These are phyloP conservation scores for Panagrolaimus sp. DNA, from an alignment of 1,140 invertebrate genomes.

Conservation along the genomic window DNA sequence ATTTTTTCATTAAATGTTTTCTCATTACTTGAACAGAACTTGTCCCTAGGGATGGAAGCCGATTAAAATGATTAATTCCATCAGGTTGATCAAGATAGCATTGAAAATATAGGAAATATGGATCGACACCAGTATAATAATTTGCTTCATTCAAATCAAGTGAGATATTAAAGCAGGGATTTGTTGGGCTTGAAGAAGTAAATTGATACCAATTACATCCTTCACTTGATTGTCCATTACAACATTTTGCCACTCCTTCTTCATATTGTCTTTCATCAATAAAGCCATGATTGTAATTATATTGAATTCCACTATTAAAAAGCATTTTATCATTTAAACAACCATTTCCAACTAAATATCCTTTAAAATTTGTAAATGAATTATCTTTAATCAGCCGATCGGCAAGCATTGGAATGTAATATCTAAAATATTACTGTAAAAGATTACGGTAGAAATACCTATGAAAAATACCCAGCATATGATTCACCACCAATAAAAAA, in stretches of 20 bases:
- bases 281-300: constrained; percentile 39
- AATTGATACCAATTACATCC: constrained; percentile 29
- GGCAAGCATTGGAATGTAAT: constrained; percentile 41
- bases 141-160: constrained; percentile 23
- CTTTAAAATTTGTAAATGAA: constrained; percentile 40
- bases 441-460: no score
- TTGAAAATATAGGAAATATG: constrained; percentile 40
- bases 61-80: neutral
- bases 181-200: constrained; percentile 7
- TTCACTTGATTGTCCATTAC: constrained; percentile 3
- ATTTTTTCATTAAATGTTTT: neutral
- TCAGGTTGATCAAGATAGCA: constrained; percentile 34
- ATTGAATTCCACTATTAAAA: constrained; percentile 35
- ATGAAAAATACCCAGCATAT: constrained; percentile 70
- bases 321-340: constrained; percentile 39
- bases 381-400: constrained; percentile 22
- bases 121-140: constrained; percentile 41
- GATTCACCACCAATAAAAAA: constrained; percentile 80
- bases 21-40: neutral
- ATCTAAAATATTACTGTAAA: no score
- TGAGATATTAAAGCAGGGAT: constrained; percentile 18
- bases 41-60: neutral
- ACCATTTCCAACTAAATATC: constrained; percentile 47
- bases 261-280: constrained; percentile 29
- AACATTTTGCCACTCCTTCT: constrained; percentile 23